Evolutionary conservation across 2,797 vertebrate species (phyloP), one percentile per base, ranked within the genome.

Genomic region (Sebastes reedi): DNA sequence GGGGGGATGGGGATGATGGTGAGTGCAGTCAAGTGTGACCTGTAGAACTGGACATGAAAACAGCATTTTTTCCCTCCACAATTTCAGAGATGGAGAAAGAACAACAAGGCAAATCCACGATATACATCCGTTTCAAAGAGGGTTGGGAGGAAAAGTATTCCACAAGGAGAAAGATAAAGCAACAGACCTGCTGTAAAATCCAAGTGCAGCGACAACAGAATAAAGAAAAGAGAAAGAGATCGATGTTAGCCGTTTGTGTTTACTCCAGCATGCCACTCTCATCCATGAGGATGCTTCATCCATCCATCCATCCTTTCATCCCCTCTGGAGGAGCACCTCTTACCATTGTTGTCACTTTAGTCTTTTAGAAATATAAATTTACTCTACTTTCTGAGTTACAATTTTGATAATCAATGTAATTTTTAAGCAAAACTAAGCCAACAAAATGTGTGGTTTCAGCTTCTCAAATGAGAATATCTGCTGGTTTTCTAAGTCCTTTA

Each of bases 161-260:
- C 70, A 86, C 42, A 25, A 71, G 72, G 78, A 90, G 56, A 81
- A 82, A 85, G 58, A 86, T 71, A 81, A 80, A 87, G 71, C 52
- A 87, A 96, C 95, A 94, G 87, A 96, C 96, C 95, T 96, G 95
- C 96, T 96, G 92, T 94, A 90, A 93, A 89, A 88, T 95, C 95
- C 95, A 83, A 90, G 82, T 60, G 94, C 90, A 94, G 96, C 95
- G 78, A 83, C 80, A 74, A 88, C 46, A 89, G 77, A 90, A 81
- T 39, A 85, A 87, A 77, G 62, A 74, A 69, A 67, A 86, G 86
- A 84, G 66, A 91, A 54, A 87, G 29, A 91, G 58, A 81, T 87
- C 64, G 81, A 70, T 67, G 75, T 93, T 86, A 87, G 69, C 64
- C 36, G 73, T 68, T 72, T 76, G 67, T 42, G 60, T 72, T 80